These are phyloP conservation scores for Microplitis mediator DNA, from an alignment of 1,140 invertebrate species.

Conservation along the genomic window DNA sequence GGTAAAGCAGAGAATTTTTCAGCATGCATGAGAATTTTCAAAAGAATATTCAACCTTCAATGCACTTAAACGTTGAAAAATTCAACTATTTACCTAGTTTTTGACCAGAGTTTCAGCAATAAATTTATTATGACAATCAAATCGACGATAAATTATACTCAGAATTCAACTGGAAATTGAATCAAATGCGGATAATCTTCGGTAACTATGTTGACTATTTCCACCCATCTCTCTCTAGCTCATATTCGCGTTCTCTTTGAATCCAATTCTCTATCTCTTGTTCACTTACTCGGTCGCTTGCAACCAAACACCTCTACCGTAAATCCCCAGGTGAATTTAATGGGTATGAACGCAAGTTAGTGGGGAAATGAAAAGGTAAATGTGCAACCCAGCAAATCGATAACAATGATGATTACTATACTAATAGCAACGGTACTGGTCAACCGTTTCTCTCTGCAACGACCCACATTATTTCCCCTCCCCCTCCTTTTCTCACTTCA, in stretches of 20 bases:
- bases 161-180: slow-evolving; percentile 45
- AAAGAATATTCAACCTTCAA: too few species aligned
- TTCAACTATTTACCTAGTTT: too few species aligned
- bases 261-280: slow-evolving; percentile 1
- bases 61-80: too few species aligned
- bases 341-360: not conserved
- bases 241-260: not conserved
- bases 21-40: too few species aligned
- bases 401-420: slow-evolving; percentile 33
- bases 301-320: not conserved
- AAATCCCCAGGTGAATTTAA: not conserved
- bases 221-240: slow-evolving; percentile 20
- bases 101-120: not conserved
- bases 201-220: slow-evolving; percentile 40
- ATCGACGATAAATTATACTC: slow-evolving; percentile 49
- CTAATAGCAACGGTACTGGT: slow-evolving; percentile 31
- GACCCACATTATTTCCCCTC: slow-evolving; percentile 12
- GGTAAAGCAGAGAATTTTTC: not conserved
- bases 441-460: slow-evolving; percentile 17
- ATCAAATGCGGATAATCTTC: slow-evolving; percentile 49
- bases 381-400: slow-evolving; percentile 29
- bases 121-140: slow-evolving; percentile 33
- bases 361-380: slow-evolving; percentile 16
- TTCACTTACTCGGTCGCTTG: not conserved
- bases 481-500: not conserved